Evolutionary conservation across 1,140 invertebrate species (phyloP).

Genomic region (Oryzaephilus surinamensis): DNA sequence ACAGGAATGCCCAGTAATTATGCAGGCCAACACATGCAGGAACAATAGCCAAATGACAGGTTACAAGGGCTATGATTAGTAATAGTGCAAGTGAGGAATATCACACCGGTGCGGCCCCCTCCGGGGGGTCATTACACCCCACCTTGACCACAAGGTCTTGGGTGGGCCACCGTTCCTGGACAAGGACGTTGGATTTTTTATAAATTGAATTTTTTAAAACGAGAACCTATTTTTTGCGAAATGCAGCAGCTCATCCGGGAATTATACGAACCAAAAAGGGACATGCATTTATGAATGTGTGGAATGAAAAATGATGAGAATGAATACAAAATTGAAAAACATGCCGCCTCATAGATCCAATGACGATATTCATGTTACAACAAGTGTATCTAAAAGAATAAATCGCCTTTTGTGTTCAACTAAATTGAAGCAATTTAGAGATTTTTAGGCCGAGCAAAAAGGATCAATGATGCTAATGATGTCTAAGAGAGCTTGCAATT

Average conservation of each 20-base stretch:
- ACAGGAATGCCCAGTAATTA: conserved; percentile 6
- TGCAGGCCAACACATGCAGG: conserved; percentile 11
- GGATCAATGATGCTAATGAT: conserved; percentile 12
- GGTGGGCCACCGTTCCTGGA: conserved; percentile 14
- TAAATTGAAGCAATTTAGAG: conserved; percentile 10
- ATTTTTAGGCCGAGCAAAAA: conserved; percentile 10
- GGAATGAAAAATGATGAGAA: no score
- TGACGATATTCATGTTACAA: conserved; percentile 7
- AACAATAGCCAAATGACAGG: conserved; percentile 19
- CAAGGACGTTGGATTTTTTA: conserved; percentile 17
- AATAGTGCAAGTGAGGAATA: conserved; percentile 20
- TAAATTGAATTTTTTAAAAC: no score
- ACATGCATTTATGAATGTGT: no score
- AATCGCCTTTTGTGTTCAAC: conserved; percentile 8
- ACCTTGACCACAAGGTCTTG: conserved; percentile 16
- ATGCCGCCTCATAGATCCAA: no score
- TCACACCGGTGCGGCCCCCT: no score
- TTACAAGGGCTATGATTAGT: conserved; percentile 18
- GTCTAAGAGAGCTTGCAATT: conserved; percentile 8
- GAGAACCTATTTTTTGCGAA: no score
- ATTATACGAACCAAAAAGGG: no score
- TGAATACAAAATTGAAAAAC: no score
- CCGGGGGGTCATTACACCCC: no score
- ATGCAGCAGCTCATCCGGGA: no score
- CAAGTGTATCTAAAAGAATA: conserved; percentile 10